Conservation (phyloP, 2,113 vertebrate genomes). For the Grammomys surdaster region DNA sequence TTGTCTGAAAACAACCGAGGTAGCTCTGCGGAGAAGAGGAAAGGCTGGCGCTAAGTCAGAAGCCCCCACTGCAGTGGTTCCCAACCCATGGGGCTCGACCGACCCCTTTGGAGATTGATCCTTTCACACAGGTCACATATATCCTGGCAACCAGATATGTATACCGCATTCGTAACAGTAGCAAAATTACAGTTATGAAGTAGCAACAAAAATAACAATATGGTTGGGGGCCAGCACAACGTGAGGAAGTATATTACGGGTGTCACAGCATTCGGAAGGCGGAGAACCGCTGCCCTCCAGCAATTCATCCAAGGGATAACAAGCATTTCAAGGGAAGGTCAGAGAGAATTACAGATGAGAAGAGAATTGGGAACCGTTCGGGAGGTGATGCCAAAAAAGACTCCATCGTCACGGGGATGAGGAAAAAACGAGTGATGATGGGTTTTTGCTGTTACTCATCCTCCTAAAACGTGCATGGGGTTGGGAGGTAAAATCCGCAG, state of each 20-base stretch:
- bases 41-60: neutral
- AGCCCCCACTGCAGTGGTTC: neutral
- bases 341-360: neutral
- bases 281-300: neutral
- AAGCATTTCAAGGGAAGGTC: neutral
- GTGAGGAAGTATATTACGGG: neutral
- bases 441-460: neutral
- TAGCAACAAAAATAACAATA: neutral
- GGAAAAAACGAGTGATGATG: neutral
- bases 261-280: neutral
- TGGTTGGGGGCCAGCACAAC: neutral
- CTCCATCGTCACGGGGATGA: neutral
- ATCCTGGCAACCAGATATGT: neutral
- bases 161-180: neutral
- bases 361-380: too few relatives aligned
- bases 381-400: neutral
- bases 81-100: neutral
- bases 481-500: accelerated
- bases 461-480: neutral
- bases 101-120: neutral
- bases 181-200: neutral
- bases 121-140: neutral
- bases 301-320: neutral
- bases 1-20: neutral
- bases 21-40: neutral